phyloP scores from a whole-genome alignment of 1,140 invertebrate species.

The Drosophila chauvacae region DNA sequence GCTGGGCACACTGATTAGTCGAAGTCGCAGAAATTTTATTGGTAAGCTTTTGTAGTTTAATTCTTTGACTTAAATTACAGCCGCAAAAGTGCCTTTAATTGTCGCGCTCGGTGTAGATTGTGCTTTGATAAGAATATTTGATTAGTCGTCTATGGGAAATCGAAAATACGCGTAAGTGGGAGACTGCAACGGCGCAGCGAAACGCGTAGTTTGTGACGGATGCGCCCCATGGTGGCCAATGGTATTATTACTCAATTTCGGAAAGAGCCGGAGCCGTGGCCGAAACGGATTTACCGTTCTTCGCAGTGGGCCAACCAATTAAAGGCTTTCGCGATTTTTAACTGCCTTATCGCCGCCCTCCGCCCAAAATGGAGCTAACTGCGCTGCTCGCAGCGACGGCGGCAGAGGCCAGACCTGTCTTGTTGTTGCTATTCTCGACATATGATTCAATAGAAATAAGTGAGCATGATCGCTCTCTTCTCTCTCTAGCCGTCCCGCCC shows the following conservation, averaged over 20 bases:
- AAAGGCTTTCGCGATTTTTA: neutral
- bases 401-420: constrained; percentile 45
- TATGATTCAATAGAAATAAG: constrained; percentile 83
- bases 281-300: neutral
- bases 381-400: constrained; percentile 49
- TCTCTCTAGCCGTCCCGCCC: constrained; percentile 2
- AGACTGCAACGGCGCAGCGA: constrained; percentile 33
- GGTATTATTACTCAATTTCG: constrained; percentile 22
- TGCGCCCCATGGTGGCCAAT: neutral
- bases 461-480: constrained; percentile 53
- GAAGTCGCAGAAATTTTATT: constrained; percentile 70
- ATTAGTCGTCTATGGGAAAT: constrained; percentile 7
- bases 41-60: constrained; percentile 63
- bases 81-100: constrained; percentile 1
- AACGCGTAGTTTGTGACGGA: constrained; percentile 29
- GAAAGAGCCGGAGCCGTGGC: neutral
- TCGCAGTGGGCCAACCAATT: neutral
- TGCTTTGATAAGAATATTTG: neutral
- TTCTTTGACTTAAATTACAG: neutral
- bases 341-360: constrained; percentile 24
- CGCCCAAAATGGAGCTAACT: constrained; percentile 51
- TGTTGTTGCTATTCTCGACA: constrained; percentile 84
- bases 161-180: constrained; percentile 17
- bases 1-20: constrained; percentile 24
- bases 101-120: neutral